Conservation (phyloP, 2,797 vertebrate genomes). For the Hydrolagus colliei region DNA sequence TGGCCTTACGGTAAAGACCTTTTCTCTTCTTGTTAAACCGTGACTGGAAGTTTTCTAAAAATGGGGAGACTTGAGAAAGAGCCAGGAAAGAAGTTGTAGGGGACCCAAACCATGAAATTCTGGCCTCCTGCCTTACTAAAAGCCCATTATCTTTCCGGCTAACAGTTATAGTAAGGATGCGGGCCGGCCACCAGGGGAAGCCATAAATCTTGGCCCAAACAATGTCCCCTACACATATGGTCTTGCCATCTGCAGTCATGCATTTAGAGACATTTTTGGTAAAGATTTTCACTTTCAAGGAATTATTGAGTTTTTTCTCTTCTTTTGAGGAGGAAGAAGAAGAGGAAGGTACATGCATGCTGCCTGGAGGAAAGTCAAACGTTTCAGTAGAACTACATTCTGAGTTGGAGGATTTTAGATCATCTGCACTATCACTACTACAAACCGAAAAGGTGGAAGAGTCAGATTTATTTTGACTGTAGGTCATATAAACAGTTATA, state of each 20-base stretch:
- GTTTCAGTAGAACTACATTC: constrained; percentile 86
- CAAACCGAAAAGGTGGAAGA: constrained; percentile 77
- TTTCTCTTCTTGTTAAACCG: constrained; percentile 97
- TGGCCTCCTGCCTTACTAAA: constrained; percentile 83
- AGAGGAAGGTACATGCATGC: constrained; percentile 63
- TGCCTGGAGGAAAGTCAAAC: constrained; percentile 76
- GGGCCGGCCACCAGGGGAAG: constrained; percentile 97
- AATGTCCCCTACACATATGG: constrained; percentile 92
- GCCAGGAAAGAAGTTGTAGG: constrained; percentile 92
- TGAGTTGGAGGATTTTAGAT: constrained; percentile 77
- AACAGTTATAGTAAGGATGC: constrained; percentile 84
- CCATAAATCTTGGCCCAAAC: constrained; percentile 98
- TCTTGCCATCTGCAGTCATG: constrained; percentile 81
- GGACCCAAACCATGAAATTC: constrained; percentile 94
- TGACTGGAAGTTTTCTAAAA: constrained; percentile 94
- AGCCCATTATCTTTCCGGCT: constrained; percentile 83
- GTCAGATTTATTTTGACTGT: constrained; percentile 74
- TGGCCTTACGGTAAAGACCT: constrained; percentile 92
- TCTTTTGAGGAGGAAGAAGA: constrained; percentile 65
- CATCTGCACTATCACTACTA: constrained; percentile 79
- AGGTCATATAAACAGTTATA: constrained; percentile 78
- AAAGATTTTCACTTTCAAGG: constrained; percentile 81
- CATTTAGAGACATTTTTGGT: constrained; percentile 93
- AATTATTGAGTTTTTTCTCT: constrained; percentile 78
- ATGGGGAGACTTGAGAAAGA: constrained; percentile 83